phyloP scores from a whole-genome alignment of 2,797 vertebrate species.

The Gallinago stenura region DNA sequence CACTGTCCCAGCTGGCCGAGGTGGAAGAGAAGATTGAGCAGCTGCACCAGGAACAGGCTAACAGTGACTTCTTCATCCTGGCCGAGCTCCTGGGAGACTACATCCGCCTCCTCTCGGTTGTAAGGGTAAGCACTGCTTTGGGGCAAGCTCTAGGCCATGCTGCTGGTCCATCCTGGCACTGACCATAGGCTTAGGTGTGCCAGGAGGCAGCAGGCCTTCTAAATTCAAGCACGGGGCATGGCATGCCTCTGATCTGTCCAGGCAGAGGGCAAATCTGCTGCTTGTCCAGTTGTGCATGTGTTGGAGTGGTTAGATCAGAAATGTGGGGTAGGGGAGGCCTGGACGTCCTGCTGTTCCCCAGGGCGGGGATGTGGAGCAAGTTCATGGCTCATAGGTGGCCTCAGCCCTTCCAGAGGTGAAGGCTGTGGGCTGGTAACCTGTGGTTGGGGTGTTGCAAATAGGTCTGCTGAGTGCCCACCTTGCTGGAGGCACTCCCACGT shows the following conservation, averaged over 20 bases:
- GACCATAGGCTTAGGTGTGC: neutral
- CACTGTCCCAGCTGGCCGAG: slow-evolving; percentile 95
- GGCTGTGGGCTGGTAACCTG: neutral
- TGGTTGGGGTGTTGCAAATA: neutral
- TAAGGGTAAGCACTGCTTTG: slow-evolving; percentile 83
- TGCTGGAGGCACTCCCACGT: neutral
- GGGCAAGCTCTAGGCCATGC: neutral
- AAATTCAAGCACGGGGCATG: neutral
- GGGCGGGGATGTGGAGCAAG: neutral
- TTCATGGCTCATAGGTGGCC: neutral
- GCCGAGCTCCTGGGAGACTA: slow-evolving; percentile 95
- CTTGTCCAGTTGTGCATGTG: neutral
- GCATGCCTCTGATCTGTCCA: neutral
- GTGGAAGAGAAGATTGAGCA: slow-evolving; percentile 98
- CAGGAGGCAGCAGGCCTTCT: neutral
- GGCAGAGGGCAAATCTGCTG: neutral
- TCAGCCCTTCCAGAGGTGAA: neutral
- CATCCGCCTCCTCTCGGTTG: slow-evolving; percentile 92
- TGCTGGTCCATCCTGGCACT: neutral
- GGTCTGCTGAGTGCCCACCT: neutral
- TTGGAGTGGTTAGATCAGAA: neutral
- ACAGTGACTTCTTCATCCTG: slow-evolving; percentile 91
- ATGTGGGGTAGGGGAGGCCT: neutral
- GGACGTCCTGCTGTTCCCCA: neutral
- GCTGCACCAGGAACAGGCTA: slow-evolving; percentile 94